These are phyloP conservation scores for Drosophila kohkoa DNA, from an alignment of 1,140 invertebrate species.

Conservation along the genomic window DNA sequence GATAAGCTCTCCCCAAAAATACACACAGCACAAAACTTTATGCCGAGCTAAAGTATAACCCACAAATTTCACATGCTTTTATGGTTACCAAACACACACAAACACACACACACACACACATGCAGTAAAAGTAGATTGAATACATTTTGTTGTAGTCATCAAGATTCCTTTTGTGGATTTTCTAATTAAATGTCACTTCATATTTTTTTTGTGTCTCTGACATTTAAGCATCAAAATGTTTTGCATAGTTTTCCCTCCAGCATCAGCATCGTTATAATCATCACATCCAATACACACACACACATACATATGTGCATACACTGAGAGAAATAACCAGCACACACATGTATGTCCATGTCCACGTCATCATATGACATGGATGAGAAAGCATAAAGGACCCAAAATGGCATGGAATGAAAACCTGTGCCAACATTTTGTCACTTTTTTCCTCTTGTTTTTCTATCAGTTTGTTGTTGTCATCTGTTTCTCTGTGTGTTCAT, in stretches of 20 bases:
- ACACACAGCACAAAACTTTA: constrained; percentile 5
- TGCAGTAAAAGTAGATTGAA: constrained; percentile 22
- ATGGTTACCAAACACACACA: neutral
- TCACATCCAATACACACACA: neutral
- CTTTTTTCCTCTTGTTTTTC: constrained; percentile 20
- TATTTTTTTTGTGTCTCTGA: constrained; percentile 24
- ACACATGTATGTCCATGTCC: constrained; percentile 30
- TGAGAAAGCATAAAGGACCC: constrained; percentile 34
- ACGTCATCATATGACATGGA: constrained; percentile 44
- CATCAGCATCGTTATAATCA: constrained; percentile 35
- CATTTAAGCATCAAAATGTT: constrained; percentile 41
- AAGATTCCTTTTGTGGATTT: constrained; percentile 30
- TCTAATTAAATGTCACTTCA: constrained; percentile 58
- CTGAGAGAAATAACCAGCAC: neutral
- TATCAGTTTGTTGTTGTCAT: constrained; percentile 26
- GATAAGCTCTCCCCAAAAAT: constrained; percentile 24
- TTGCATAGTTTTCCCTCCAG: constrained; percentile 38
- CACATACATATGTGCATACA: neutral
- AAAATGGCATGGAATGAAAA: constrained; percentile 30
- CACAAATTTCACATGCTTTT: constrained; percentile 4
- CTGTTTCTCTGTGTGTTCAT: constrained; percentile 15
- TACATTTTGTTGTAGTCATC: constrained; percentile 26
- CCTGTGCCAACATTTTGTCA: constrained; percentile 55
- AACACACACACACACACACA: neutral
- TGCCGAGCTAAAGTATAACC: neutral